A percentile compares a stretch with the other conserved stretches of the same genome.
phyloP scores from a whole-genome alignment of 2,888 invertebrate genomes.

The Macrosoma leucophasiata region DNA sequence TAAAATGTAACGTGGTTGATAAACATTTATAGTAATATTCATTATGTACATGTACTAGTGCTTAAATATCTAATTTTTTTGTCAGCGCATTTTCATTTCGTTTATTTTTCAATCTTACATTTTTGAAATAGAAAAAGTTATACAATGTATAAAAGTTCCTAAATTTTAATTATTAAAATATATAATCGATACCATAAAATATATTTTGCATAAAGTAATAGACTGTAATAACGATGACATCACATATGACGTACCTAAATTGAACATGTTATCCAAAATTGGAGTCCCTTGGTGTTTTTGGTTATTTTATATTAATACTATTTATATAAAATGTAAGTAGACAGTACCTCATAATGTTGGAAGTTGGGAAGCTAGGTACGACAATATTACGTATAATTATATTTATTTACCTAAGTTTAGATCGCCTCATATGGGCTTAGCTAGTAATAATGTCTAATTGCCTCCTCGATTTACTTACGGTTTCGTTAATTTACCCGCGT shows the following conservation, averaged over 20 bases:
- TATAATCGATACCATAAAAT: constrained; percentile 16
- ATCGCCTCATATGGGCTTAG: too few relatives aligned
- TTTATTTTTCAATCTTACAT: too few relatives aligned
- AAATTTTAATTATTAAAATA: constrained; percentile 13
- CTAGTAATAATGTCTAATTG: too few relatives aligned
- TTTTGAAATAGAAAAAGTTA: constrained; percentile 14
- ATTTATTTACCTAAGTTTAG: too few relatives aligned
- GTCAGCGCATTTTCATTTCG: too few relatives aligned
- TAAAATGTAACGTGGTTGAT: too few relatives aligned
- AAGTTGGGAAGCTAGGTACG: constrained; percentile 10
- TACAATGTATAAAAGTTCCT: constrained; percentile 16
- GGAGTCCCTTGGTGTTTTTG: constrained; percentile 1
- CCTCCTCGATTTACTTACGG: too few relatives aligned
- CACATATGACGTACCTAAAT: constrained; percentile 2
- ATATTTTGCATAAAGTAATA: constrained; percentile 17
- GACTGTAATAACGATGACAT: constrained; percentile 14
- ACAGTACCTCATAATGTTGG: constrained; percentile 5
- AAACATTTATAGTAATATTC: too few relatives aligned
- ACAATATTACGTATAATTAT: constrained; percentile 12
- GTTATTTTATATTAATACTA: too few relatives aligned
- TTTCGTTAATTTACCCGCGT: constrained; percentile 10
- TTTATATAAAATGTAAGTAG: constrained; percentile 10
- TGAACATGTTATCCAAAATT: too few relatives aligned
- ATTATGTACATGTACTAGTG: too few relatives aligned
- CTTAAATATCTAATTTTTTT: too few relatives aligned